Evolutionary conservation across 23 tunicate genomes (phyloP).

Genomic region (Clavelina lepadiformis): DNA sequence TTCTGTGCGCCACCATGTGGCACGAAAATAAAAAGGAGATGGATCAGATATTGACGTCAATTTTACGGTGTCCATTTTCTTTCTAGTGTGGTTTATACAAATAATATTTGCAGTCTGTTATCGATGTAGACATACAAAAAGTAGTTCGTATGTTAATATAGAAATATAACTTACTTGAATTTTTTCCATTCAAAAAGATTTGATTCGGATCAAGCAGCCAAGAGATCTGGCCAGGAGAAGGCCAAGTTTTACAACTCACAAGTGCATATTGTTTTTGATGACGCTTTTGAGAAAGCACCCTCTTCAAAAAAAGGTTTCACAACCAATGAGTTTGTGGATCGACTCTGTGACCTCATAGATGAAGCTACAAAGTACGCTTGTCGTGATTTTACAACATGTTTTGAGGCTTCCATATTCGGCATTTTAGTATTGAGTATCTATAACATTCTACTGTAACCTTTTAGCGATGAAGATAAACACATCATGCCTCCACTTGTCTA

Average conservation of each 20-base stretch:
- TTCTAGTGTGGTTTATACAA: too few species aligned
- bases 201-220: constrained; percentile 47
- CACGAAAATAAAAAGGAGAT: constrained; percentile 96
- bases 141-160: too few species aligned
- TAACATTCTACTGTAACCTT: too few species aligned
- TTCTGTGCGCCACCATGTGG: constrained; percentile 99
- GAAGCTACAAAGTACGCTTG: constrained; percentile 64
- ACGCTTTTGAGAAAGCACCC: constrained; percentile 56
- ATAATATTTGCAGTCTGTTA: too few species aligned
- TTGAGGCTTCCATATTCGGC: too few species aligned
- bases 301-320: constrained; percentile 19
- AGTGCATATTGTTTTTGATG: constrained; percentile 87
- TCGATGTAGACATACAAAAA: too few species aligned
- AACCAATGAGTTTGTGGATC: constrained; percentile 55
- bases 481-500: constrained; percentile 53
- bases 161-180: background rate
- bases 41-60: constrained; percentile 85
- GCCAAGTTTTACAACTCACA: constrained; percentile 59
- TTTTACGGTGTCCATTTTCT: constrained; percentile 68
- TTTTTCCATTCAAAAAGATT: constrained; percentile 42
- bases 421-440: too few species aligned
- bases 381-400: background rate
- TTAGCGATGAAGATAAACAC: too few species aligned
- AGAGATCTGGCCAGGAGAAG: constrained; percentile 30
- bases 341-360: constrained; percentile 46